These are phyloP conservation scores for Arctia plantaginis DNA, from an alignment of 2,888 invertebrate genomes.

Conservation along the genomic window DNA sequence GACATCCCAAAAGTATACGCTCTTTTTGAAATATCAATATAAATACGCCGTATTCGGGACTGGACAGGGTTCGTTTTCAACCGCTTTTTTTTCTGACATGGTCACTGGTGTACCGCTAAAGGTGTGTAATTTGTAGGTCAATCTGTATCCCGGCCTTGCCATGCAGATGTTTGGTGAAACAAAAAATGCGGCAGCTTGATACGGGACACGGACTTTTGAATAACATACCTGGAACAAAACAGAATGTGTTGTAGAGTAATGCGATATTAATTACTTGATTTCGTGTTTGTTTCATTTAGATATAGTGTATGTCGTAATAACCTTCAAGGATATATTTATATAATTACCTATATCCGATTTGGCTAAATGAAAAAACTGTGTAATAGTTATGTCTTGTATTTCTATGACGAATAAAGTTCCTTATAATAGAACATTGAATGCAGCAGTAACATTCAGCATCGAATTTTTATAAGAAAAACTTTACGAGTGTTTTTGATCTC, in stretches of 20 bases:
- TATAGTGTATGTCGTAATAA: too few relatives aligned
- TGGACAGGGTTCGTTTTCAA: conserved; percentile 31
- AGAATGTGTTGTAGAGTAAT: conserved; percentile 18
- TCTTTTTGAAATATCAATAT: conserved; percentile 1
- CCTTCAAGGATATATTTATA: too few relatives aligned
- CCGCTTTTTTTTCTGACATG: conserved; percentile 45
- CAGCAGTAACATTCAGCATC: too few relatives aligned
- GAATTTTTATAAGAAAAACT: too few relatives aligned
- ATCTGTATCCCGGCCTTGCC: conserved; percentile 37
- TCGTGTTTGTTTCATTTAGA: neutral
- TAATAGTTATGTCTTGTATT: too few relatives aligned
- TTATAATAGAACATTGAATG: too few relatives aligned
- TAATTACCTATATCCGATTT: too few relatives aligned
- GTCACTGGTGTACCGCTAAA: conserved; percentile 47
- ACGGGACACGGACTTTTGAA: conserved; percentile 24
- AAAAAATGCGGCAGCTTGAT: conserved; percentile 45
- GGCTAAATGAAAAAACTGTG: too few relatives aligned
- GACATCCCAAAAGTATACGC: neutral
- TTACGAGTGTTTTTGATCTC: too few relatives aligned
- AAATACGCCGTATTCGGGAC: conserved; percentile 38
- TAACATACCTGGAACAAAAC: conserved; percentile 62
- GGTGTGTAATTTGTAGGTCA: conserved; percentile 53
- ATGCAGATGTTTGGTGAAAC: conserved; percentile 38
- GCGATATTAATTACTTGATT: neutral
- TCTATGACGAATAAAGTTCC: too few relatives aligned